Percentiles rank a stretch among this genome's conserved stretches.
These are phyloP conservation scores for Heliocidaris tuberculata DNA, from an alignment of 35 echinoderm and acorn worm species.

Conservation along the genomic window DNA sequence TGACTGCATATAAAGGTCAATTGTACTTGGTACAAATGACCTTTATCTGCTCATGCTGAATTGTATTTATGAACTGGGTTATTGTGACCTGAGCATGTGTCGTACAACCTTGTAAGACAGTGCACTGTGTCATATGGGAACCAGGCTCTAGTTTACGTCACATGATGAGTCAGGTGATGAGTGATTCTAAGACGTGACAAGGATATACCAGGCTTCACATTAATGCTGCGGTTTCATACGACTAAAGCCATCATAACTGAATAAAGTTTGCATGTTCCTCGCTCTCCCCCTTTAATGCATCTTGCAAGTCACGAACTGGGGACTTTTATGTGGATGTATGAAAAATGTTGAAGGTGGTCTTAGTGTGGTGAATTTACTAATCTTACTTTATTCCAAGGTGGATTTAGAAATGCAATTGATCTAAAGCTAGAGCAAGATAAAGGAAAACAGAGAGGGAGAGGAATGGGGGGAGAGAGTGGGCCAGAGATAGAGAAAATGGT, in stretches of 20 bases:
- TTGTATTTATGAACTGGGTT: too few relatives aligned
- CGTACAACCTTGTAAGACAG: too few relatives aligned
- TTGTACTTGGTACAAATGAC: too few relatives aligned
- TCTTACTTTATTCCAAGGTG: background rate
- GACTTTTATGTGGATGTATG: background rate
- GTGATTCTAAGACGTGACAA: background rate
- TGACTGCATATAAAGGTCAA: too few relatives aligned
- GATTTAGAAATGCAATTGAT: conserved; percentile 2
- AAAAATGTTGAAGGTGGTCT: background rate
- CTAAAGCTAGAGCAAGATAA: background rate
- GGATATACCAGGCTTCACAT: conserved; percentile 2
- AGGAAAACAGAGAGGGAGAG: background rate
- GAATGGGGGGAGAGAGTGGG: background rate
- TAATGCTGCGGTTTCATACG: background rate
- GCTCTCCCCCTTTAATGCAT: background rate
- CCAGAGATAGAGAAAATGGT: background rate
- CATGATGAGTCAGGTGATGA: background rate
- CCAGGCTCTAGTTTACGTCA: background rate
- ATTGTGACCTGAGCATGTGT: too few relatives aligned
- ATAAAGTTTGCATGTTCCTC: background rate
- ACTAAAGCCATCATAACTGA: background rate
- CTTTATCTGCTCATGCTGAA: too few relatives aligned
- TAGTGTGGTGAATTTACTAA: background rate
- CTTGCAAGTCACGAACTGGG: background rate
- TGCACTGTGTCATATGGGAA: background rate